Conservation (phyloP, 2,888 invertebrate genomes). For the Philaethria dido region DNA sequence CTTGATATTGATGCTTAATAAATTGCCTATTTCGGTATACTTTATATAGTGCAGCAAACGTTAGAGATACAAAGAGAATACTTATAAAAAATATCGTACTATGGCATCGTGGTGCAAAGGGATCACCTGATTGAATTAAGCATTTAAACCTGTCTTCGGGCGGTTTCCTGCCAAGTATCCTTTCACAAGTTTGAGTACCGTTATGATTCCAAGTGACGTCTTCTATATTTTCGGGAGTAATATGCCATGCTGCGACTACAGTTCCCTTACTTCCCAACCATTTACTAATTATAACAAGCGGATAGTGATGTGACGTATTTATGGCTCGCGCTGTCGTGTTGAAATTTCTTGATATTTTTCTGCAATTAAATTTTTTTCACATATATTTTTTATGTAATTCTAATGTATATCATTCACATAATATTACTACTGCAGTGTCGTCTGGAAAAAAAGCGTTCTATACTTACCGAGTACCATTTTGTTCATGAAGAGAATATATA, state of each 20-base stretch:
- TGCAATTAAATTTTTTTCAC: conserved; percentile 26
- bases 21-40: conserved; percentile 78
- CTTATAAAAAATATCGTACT: conserved; percentile 65
- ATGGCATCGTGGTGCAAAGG: conserved; percentile 85
- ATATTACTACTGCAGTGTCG: not conserved
- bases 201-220: not conserved
- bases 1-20: conserved; percentile 46
- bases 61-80: conserved; percentile 84
- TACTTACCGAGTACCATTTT: conserved; percentile 22
- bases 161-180: conserved; percentile 8
- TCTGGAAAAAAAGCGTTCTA: no score
- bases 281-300: conserved; percentile 43
- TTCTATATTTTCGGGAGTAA: conserved; percentile 16
- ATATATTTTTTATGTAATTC: not conserved
- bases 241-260: conserved; percentile 28
- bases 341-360: conserved; percentile 30
- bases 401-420: not conserved
- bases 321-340: conserved; percentile 25
- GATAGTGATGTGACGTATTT: conserved; percentile 17
- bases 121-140: conserved; percentile 56
- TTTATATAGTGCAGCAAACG: conserved; percentile 53
- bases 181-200: conserved; percentile 7
- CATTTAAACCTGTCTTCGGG: conserved; percentile 33
- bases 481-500: conserved; percentile 28
- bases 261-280: conserved; percentile 39